phyloP scores from a whole-genome alignment of 1,140 invertebrate species.

The Doryteuthis pealeii region DNA sequence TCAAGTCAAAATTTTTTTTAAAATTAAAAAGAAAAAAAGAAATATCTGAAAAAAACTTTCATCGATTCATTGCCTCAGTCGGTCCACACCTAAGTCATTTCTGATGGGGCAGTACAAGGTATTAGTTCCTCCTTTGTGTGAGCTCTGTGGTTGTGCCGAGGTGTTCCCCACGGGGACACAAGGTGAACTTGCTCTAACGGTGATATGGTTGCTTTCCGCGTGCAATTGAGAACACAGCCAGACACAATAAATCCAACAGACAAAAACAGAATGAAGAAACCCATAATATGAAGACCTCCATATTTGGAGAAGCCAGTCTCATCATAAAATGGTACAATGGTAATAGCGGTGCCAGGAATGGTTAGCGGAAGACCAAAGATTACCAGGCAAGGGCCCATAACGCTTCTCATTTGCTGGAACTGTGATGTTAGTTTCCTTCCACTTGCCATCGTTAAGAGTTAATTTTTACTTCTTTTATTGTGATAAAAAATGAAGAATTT shows the following conservation, averaged over 20 bases:
- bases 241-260: constrained; percentile 26
- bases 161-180: background rate
- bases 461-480: no score
- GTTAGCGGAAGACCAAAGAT: constrained; percentile 36
- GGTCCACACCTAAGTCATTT: no score
- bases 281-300: constrained; percentile 33
- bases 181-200: constrained; percentile 7
- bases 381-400: constrained; percentile 36
- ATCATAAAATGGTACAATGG: constrained; percentile 34
- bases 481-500: no score
- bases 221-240: constrained; percentile 22
- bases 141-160: background rate
- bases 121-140: background rate
- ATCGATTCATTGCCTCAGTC: no score
- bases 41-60: no score
- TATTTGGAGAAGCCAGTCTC: constrained; percentile 33
- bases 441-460: background rate
- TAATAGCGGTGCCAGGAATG: constrained; percentile 35
- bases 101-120: background rate
- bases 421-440: background rate
- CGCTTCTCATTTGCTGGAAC: constrained; percentile 24
- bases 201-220: constrained; percentile 8
- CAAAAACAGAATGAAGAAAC: constrained; percentile 26
- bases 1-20: no score
- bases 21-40: no score